Percentiles rank a stretch among this genome's conserved stretches.
Conservation (phyloP, 35 echinoderm and acorn worm genomes). For the Anneissia japonica region DNA sequence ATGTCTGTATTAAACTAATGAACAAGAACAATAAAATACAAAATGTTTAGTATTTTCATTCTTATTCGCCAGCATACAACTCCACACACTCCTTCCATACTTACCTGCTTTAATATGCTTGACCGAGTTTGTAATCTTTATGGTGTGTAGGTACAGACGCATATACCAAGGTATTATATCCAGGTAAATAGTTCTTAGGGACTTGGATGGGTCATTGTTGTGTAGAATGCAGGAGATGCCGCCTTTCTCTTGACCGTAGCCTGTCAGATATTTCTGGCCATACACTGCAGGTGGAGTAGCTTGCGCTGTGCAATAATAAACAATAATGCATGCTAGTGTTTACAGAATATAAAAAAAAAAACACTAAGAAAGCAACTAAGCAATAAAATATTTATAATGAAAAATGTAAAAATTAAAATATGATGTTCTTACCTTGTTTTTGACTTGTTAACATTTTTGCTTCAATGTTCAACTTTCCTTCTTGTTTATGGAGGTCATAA, state of each 20-base stretch:
- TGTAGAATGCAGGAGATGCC: slow-evolving; percentile 63
- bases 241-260: slow-evolving; percentile 85
- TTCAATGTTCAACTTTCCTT: background rate
- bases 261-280: slow-evolving; percentile 57
- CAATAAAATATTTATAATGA: background rate
- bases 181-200: slow-evolving; percentile 58
- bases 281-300: slow-evolving; percentile 56
- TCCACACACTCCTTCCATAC: background rate
- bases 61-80: no score
- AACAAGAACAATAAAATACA: no score
- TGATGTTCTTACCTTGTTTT: background rate
- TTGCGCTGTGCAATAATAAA: slow-evolving; percentile 7
- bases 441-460: background rate
- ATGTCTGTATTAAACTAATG: no score
- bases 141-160: slow-evolving; percentile 73
- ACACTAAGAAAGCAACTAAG: background rate
- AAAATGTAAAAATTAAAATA: background rate
- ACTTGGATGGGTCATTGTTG: slow-evolving; percentile 46
- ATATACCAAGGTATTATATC: slow-evolving; percentile 88
- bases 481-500: slow-evolving; percentile 40
- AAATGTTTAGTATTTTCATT: no score
- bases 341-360: background rate
- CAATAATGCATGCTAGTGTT: background rate
- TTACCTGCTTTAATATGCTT: slow-evolving; percentile 66
- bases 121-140: slow-evolving; percentile 51